These are phyloP conservation scores for Onchidella celtica DNA, from an alignment of 2,888 invertebrate genomes.

Conservation along the genomic window DNA sequence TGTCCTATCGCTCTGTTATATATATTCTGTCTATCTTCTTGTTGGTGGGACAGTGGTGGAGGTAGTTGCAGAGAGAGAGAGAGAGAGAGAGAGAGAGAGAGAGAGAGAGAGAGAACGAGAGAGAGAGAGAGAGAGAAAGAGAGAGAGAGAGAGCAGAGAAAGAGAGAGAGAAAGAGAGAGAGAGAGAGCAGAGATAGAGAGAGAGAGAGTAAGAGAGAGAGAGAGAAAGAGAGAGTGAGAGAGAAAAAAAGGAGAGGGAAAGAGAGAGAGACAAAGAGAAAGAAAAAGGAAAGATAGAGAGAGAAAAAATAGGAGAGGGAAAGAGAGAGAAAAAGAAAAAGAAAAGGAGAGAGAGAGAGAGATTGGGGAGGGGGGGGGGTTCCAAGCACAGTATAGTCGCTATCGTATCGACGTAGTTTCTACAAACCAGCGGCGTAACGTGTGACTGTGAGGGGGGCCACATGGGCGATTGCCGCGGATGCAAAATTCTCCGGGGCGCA, in stretches of 20 bases:
- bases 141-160: neutral
- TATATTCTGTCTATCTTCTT: too few species aligned
- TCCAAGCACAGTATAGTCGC: too few species aligned
- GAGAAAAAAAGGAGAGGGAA: neutral
- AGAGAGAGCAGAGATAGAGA: neutral
- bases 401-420: too few species aligned
- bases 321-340: neutral
- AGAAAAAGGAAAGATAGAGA: neutral
- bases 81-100: neutral
- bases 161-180: neutral
- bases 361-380: too few species aligned
- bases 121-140: neutral
- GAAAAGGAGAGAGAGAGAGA: neutral
- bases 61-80: neutral
- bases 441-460: too few species aligned
- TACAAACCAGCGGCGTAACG: too few species aligned
- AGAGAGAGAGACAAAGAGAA: neutral
- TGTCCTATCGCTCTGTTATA: too few species aligned
- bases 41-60: too few species aligned
- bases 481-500: too few species aligned
- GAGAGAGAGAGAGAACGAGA: neutral
- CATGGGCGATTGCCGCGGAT: too few species aligned
- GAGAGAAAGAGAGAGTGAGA: neutral
- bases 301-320: neutral
- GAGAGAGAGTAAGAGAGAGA: neutral